These are phyloP conservation scores for Dyspetes luteomarginatus DNA, from an alignment of 2,888 invertebrate genomes.

Conservation along the genomic window DNA sequence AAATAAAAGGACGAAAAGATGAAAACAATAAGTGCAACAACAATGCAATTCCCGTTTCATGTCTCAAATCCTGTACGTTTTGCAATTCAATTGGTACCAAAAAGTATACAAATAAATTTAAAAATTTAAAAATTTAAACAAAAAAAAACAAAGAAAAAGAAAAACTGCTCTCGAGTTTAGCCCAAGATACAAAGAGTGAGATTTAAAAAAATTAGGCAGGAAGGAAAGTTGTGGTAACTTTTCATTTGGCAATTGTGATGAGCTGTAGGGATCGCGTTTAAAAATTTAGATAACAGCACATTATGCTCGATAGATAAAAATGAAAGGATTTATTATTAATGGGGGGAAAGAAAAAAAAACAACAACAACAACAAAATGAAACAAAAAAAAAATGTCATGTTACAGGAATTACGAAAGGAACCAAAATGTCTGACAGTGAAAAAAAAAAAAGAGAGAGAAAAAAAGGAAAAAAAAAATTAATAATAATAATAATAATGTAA, in stretches of 20 bases:
- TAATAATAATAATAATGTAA: slow-evolving; percentile 55
- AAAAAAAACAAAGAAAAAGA: not conserved
- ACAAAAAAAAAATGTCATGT: slow-evolving; percentile 66
- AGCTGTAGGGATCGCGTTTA: slow-evolving; percentile 32
- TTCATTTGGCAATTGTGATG: not conserved
- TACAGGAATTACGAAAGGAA: slow-evolving; percentile 67
- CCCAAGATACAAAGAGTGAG: too few relatives aligned
- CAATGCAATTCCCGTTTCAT: slow-evolving; percentile 62
- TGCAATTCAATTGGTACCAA: slow-evolving; percentile 65
- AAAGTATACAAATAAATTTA: slow-evolving; percentile 21
- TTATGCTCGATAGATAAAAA: slow-evolving; percentile 52
- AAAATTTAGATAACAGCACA: slow-evolving; percentile 28
- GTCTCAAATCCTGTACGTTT: slow-evolving; percentile 60
- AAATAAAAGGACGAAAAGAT: slow-evolving; percentile 19
- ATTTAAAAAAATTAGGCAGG: too few relatives aligned
- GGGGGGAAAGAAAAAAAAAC: not conserved
- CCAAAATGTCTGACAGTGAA: slow-evolving; percentile 66
- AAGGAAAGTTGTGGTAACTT: not conserved
- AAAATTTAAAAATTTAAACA: slow-evolving; percentile 23
- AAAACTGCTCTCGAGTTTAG: too few relatives aligned
- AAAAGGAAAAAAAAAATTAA: slow-evolving; percentile 17
- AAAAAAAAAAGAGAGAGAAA: slow-evolving; percentile 12
- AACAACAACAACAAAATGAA: slow-evolving; percentile 24
- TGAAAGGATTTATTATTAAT: slow-evolving; percentile 57
- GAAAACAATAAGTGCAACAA: slow-evolving; percentile 17